These are phyloP conservation scores for Orgyia antiqua DNA, from an alignment of 2,888 invertebrate genomes.

Conservation along the genomic window DNA sequence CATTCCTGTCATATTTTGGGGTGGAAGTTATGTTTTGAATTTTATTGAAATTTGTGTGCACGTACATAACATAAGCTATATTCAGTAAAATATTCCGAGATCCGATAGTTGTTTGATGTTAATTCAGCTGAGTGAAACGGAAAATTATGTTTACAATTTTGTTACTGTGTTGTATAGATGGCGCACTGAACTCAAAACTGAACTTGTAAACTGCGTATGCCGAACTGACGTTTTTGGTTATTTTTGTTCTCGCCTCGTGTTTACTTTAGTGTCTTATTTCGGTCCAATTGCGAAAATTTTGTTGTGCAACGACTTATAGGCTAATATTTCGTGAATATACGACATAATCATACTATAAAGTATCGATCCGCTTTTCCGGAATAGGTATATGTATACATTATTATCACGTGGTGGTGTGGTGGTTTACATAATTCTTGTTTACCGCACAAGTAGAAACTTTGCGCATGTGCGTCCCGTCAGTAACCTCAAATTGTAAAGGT, in stretches of 20 bases:
- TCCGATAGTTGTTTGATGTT: too few species aligned
- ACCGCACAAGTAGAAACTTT: constrained; percentile 76
- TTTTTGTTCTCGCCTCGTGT: constrained; percentile 79
- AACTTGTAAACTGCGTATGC: constrained; percentile 75
- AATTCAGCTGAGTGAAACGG: constrained; percentile 32
- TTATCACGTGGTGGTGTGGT: constrained; percentile 79
- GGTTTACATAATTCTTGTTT: constrained; percentile 80
- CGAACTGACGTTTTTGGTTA: constrained; percentile 78
- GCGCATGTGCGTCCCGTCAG: constrained; percentile 78
- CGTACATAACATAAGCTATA: too few species aligned
- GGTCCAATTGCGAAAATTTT: constrained; percentile 67
- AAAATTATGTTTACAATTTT: constrained; percentile 43
- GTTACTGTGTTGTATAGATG: constrained; percentile 67
- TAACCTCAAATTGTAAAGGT: constrained; percentile 75
- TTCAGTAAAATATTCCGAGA: too few species aligned
- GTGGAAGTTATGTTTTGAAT: too few species aligned
- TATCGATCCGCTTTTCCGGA: constrained; percentile 70
- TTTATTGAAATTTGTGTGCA: too few species aligned
- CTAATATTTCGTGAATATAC: constrained; percentile 51
- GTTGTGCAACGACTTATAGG: constrained; percentile 64
- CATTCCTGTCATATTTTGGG: too few species aligned
- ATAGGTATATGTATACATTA: constrained; percentile 75
- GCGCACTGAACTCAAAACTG: constrained; percentile 68
- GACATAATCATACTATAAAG: constrained; percentile 38
- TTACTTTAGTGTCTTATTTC: constrained; percentile 78